Percentiles rank a stretch among this genome's conserved stretches.
phyloP scores from a whole-genome alignment of 2,113 vertebrate species.

The Ifrita kowaldi region DNA sequence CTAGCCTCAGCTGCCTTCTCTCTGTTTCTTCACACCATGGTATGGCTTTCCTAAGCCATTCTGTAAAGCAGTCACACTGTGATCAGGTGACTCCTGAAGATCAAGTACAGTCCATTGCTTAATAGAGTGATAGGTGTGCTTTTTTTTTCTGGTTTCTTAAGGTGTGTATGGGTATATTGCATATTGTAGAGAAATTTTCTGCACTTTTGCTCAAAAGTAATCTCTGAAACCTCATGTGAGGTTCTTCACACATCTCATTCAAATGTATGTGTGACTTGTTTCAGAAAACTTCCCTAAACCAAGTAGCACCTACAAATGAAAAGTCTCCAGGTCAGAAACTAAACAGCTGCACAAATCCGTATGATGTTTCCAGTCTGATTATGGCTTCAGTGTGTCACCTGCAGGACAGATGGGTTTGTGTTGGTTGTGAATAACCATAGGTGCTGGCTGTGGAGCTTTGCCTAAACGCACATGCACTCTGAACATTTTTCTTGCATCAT shows the following conservation, averaged over 20 bases:
- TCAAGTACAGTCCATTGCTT: neutral
- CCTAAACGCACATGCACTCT: accelerated
- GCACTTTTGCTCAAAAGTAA: neutral
- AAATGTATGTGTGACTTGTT: neutral
- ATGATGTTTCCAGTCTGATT: neutral
- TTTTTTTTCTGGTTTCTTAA: neutral
- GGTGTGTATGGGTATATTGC: neutral
- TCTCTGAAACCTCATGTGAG: neutral
- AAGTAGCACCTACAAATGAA: neutral
- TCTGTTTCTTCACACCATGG: neutral
- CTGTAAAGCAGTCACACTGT: neutral
- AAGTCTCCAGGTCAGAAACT: neutral
- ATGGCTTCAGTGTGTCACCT: neutral
- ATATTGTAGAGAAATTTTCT: neutral
- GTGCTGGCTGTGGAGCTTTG: neutral
- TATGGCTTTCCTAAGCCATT: neutral
- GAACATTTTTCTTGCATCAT: neutral
- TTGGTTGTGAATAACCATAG: neutral
- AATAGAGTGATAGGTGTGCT: neutral
- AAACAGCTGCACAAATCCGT: neutral
- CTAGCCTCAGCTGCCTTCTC: neutral
- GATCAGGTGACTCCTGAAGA: neutral
- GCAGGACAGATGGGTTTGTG: neutral
- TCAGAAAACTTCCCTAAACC: neutral
- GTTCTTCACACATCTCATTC: neutral